phyloP scores from a whole-genome alignment of 2,113 vertebrate genomes.

The Dunckerocampus dactyliophorus region DNA sequence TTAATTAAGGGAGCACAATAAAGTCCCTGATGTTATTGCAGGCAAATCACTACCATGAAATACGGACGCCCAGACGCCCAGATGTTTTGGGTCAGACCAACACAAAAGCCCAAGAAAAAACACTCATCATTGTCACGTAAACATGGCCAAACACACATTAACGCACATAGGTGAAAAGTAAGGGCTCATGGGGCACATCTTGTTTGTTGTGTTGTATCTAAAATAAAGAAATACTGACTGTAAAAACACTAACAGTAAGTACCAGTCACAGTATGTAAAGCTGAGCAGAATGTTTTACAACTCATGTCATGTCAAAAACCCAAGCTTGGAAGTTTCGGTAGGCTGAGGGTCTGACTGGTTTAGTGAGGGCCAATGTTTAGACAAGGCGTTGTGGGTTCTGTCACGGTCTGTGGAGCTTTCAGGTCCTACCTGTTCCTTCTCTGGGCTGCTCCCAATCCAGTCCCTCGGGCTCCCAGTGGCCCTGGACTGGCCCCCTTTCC shows the following conservation, averaged over 20 bases:
- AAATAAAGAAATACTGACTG: too few species aligned
- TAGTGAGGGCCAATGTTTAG: constrained; percentile 47
- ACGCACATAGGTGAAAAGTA: too few species aligned
- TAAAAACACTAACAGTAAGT: too few species aligned
- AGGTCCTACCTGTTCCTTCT: constrained; percentile 69
- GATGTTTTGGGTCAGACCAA: too few species aligned
- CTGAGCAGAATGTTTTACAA: constrained; percentile 4
- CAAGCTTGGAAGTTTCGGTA: constrained; percentile 32
- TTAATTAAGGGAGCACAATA: not conserved
- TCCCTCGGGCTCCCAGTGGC: constrained; percentile 56
- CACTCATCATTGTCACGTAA: too few species aligned
- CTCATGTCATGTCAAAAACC: constrained; percentile 23
- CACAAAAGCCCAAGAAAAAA: too few species aligned
- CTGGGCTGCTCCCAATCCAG: constrained; percentile 60
- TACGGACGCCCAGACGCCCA: too few species aligned
- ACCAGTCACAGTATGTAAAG: not conserved
- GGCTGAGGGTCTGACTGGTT: constrained; percentile 43
- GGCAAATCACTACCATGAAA: too few species aligned
- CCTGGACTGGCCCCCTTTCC: constrained; percentile 49
- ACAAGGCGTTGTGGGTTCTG: constrained; percentile 20
- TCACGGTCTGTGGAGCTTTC: constrained; percentile 41
- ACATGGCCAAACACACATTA: too few species aligned
- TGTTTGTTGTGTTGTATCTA: too few species aligned
- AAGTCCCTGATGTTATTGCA: constrained; percentile 33
- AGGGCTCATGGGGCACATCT: too few species aligned